These are phyloP conservation scores for Zaprionus ghesquierei DNA, from an alignment of 1,140 invertebrate genomes.

Conservation along the genomic window DNA sequence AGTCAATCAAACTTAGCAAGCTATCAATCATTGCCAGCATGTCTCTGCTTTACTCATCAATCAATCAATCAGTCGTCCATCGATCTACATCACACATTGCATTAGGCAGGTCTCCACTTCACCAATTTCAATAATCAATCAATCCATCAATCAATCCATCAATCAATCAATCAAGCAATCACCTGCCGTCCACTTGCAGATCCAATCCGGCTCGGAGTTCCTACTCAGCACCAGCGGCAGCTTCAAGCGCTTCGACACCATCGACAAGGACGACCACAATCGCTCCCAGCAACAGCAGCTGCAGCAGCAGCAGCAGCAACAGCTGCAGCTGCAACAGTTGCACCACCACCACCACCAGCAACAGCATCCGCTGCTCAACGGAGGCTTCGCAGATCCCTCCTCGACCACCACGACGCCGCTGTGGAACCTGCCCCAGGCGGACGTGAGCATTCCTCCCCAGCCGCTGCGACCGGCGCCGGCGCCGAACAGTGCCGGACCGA, in stretches of 20 bases:
- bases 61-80: neutral
- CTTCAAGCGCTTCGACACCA: constrained; percentile 87
- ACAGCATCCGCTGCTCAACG: neutral
- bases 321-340: constrained; percentile 3
- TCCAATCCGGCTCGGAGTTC: constrained; percentile 87
- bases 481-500: constrained; percentile 55
- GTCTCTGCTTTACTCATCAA: neutral
- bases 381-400: constrained; percentile 59
- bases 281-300: constrained; percentile 46
- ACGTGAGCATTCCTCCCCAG: constrained; percentile 82
- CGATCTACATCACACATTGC: no score
- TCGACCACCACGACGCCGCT: constrained; percentile 50
- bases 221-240: constrained; percentile 86
- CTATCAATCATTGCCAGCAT: neutral
- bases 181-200: constrained; percentile 77
- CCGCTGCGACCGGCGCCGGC: constrained; percentile 82
- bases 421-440: constrained; percentile 74
- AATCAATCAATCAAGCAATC: neutral
- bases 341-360: constrained; percentile 15
- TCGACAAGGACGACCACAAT: constrained; percentile 83
- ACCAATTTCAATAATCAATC: neutral
- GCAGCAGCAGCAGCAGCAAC: constrained; percentile 13
- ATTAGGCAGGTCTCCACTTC: no score
- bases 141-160: neutral
- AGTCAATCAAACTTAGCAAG: no score